These are phyloP conservation scores for Tetraodon nigroviridis DNA, from an alignment of 2,113 vertebrate species.

Conservation along the genomic window DNA sequence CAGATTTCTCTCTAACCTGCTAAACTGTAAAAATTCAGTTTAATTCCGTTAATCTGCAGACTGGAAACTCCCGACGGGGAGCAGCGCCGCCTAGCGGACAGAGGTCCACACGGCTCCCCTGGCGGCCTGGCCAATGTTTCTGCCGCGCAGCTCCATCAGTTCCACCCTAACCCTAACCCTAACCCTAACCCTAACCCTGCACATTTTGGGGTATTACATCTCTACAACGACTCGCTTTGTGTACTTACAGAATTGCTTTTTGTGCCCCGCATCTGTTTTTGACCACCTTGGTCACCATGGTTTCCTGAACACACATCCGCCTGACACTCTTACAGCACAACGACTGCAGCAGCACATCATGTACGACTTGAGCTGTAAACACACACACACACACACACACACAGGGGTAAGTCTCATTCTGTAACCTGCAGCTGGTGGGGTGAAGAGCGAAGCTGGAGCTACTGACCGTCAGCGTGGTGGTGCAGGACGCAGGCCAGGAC, in stretches of 20 bases:
- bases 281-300: fast-evolving
- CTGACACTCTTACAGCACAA: fast-evolving
- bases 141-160: too few species aligned
- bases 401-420: background rate
- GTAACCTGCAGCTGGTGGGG: background rate
- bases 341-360: background rate
- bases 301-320: fast-evolving
- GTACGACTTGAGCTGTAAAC: background rate
- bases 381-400: background rate
- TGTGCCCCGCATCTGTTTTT: fast-evolving
- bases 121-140: too few species aligned
- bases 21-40: too few species aligned
- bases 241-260: slow-evolving; percentile 24
- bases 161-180: too few species aligned
- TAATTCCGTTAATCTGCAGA: too few species aligned
- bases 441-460: background rate
- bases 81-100: too few species aligned
- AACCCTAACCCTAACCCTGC: too few species aligned
- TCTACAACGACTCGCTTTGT: too few species aligned
- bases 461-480: slow-evolving; percentile 14
- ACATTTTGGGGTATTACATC: too few species aligned
- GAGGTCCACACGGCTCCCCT: too few species aligned
- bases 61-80: too few species aligned
- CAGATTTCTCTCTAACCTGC: too few species aligned
- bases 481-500: slow-evolving; percentile 14